These are phyloP conservation scores for Acanthopagrus latus DNA, from an alignment of 2,797 vertebrate species.

Conservation along the genomic window DNA sequence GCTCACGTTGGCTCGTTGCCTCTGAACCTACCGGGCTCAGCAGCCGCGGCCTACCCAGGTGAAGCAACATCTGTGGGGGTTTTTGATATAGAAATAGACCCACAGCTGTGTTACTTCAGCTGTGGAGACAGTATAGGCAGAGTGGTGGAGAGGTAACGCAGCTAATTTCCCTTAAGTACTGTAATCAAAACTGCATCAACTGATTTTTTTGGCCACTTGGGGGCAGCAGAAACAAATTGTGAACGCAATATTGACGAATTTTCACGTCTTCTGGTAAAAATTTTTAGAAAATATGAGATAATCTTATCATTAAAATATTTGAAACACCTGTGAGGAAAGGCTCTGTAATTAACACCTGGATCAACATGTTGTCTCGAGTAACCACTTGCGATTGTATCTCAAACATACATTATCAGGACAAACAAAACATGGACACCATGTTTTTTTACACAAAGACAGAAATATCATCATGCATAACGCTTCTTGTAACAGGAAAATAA, in stretches of 20 bases:
- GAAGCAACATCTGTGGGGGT: constrained; percentile 34
- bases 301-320: background rate
- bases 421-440: no score
- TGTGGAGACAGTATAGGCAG: constrained; percentile 18
- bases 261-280: background rate
- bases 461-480: no score
- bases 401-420: no score
- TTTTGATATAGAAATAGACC: constrained; percentile 40
- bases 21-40: constrained; percentile 11
- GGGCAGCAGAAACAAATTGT: no score
- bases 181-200: background rate
- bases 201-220: background rate
- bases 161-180: background rate
- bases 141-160: background rate
- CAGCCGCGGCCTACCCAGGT: constrained; percentile 14
- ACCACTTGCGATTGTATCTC: no score
- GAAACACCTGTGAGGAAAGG: background rate
- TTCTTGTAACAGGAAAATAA: no score
- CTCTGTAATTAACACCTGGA: no score
- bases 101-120: constrained; percentile 31
- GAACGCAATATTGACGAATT: background rate
- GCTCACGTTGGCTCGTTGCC: constrained; percentile 36
- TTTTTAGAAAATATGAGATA: no score
- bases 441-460: no score
- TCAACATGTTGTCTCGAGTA: no score